Evolutionary conservation across 2,888 invertebrate species (phyloP).

Genomic region (Tipula vernalis): DNA sequence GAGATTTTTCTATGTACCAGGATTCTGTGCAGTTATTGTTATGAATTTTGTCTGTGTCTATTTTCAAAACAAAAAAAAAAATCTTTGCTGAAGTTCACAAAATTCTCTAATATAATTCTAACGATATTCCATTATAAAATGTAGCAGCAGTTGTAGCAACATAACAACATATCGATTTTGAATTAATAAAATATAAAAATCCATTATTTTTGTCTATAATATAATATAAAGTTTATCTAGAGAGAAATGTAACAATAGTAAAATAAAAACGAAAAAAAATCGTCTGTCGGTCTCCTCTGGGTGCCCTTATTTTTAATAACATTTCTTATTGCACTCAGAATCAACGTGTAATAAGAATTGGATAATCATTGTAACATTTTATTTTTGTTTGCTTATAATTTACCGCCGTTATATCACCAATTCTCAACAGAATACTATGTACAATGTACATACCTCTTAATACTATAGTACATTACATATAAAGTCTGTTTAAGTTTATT

Average conservation of each 20-base stretch:
- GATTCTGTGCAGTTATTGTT: neutral
- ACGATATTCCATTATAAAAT: neutral
- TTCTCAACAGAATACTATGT: neutral
- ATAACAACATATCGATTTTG: neutral
- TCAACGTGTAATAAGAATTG: neutral
- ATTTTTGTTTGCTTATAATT: neutral
- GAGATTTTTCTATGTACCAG: neutral
- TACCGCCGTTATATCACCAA: neutral
- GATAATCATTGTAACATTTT: neutral
- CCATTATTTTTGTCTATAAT: neutral
- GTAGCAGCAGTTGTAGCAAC: neutral
- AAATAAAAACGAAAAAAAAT: neutral
- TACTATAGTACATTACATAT: neutral
- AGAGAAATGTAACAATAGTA: neutral
- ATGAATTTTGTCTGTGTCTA: neutral
- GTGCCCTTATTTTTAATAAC: conserved; percentile 4
- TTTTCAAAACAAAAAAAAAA: neutral
- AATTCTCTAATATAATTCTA: neutral
- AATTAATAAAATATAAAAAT: neutral
- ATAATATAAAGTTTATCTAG: neutral
- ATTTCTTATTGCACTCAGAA: neutral
- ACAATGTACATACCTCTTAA: neutral
- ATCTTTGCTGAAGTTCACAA: neutral
- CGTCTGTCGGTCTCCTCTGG: neutral
- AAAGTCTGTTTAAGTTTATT: neutral